Conservation (phyloP, 2,888 invertebrate genomes). For the Spisula solida region DNA sequence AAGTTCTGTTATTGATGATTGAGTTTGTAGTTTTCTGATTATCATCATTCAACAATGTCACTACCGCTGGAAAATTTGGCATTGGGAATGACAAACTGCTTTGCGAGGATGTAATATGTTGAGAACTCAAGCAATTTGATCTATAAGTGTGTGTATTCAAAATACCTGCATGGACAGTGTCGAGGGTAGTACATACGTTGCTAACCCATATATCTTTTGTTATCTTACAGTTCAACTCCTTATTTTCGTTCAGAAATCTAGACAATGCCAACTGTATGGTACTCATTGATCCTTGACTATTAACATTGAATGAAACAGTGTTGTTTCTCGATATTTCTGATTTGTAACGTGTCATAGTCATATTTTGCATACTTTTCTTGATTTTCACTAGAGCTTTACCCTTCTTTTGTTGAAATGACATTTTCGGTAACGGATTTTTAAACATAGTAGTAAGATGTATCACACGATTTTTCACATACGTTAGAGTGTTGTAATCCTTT, state of each 20-base stretch:
- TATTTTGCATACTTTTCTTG: conserved; percentile 27
- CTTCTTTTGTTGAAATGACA: conserved; percentile 38
- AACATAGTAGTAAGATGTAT: conserved; percentile 31
- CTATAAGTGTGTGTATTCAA: conserved; percentile 34
- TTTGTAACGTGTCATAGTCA: conserved; percentile 46
- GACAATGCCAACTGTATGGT: conserved; percentile 28
- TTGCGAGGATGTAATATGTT: no score
- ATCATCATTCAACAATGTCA: conserved; percentile 22
- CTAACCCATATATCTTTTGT: conserved; percentile 30
- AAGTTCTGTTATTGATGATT: conserved; percentile 41
- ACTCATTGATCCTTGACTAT: conserved; percentile 37
- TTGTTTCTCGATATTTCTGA: background rate
- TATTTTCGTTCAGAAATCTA: conserved; percentile 43
- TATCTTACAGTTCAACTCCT: background rate
- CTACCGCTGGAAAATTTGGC: conserved; percentile 37
- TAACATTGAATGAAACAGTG: conserved; percentile 38
- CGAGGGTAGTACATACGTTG: conserved; percentile 42
- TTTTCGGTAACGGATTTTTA: conserved; percentile 17
- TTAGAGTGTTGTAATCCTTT: conserved; percentile 29
- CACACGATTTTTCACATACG: conserved; percentile 40
- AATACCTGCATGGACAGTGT: conserved; percentile 37
- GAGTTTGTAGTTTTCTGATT: conserved; percentile 4
- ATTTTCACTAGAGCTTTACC: conserved; percentile 31
- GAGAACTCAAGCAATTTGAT: background rate
- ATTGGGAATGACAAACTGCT: conserved; percentile 24